phyloP scores from a whole-genome alignment of 1,140 invertebrate genomes.

The Zaprionus ornatus region DNA sequence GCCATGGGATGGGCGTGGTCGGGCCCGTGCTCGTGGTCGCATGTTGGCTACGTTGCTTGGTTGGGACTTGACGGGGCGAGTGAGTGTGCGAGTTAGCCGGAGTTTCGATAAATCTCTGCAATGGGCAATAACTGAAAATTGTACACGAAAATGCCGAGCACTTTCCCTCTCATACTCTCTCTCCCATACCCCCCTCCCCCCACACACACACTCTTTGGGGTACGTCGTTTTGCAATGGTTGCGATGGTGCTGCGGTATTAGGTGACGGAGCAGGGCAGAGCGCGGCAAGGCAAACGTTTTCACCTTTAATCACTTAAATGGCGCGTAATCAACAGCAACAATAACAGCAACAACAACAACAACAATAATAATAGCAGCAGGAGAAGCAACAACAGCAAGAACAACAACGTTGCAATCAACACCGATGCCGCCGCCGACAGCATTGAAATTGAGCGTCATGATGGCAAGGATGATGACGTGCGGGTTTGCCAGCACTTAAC shows the following conservation, averaged over 20 bases:
- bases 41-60: neutral
- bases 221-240: neutral
- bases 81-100: neutral
- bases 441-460: conserved; percentile 71
- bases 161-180: neutral
- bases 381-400: conserved; percentile 29
- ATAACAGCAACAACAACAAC: conserved; percentile 26
- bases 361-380: conserved; percentile 44
- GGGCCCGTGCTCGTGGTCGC: conserved; percentile 14
- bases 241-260: neutral
- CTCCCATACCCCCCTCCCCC: neutral
- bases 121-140: conserved; percentile 42
- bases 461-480: conserved; percentile 58
- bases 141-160: conserved; percentile 32
- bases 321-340: conserved; percentile 69
- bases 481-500: conserved; percentile 67
- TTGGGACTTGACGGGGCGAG: neutral
- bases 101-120: conserved; percentile 48
- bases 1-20: conserved; percentile 5
- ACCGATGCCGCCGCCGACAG: conserved; percentile 53
- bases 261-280: conserved; percentile 7
- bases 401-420: conserved; percentile 65
- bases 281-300: conserved; percentile 48
- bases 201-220: neutral
- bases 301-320: conserved; percentile 81